Base-by-base conservation (phyloP, 2,113 vertebrate genomes). In the Calypte anna region DNA sequence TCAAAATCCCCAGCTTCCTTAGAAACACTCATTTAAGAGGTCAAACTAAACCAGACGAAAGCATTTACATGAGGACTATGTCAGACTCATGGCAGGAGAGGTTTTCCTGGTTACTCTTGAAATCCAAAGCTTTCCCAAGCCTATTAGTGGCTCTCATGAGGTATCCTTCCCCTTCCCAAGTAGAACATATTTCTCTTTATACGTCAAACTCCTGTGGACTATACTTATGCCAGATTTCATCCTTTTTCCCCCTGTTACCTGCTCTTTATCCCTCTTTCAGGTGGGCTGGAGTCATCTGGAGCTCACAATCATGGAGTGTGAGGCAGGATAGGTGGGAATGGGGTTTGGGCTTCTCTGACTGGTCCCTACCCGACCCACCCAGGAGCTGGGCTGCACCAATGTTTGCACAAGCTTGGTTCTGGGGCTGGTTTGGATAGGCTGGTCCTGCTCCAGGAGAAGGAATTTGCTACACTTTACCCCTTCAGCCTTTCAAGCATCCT, bases 241-340 rank as follows among this genome's bases (percentile, higher is more conserved):
- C 4, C 46, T 87, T 78, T 46, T 46, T 46, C 8, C 44, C 44
- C 38, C 33, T 67, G 20, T 8, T 78, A 19, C 31, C 72, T 72
- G 17, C 22, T 25, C 53, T 48, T 74, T 66, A 31, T 77, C 23
- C 68, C 25, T 58, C 57, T 86, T 54, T 62, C 82, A 82, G 19
- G 22, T 51, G 38, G 8, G 8, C 50, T 89, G 30, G 73, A 78
- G 46, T 13, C 14, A 62, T 40, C 50, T 27, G 53, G 50, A 81
- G 16, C 58, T 86, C 38, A 12, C 0, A 7, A 33, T 31, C 59
- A 23, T 14, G 19, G 40, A 76, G 12, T 5, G 7, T 36, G 62
- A 38, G 27, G 36, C 1, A 1, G 13, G 0, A 3, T 0, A 3
- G 12, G 6, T 50, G 15, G 30, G 46, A 10, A 22, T 9, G 12